Base-by-base conservation (phyloP, 2,113 vertebrate species). In the Onychostruthus taczanowskii region DNA sequence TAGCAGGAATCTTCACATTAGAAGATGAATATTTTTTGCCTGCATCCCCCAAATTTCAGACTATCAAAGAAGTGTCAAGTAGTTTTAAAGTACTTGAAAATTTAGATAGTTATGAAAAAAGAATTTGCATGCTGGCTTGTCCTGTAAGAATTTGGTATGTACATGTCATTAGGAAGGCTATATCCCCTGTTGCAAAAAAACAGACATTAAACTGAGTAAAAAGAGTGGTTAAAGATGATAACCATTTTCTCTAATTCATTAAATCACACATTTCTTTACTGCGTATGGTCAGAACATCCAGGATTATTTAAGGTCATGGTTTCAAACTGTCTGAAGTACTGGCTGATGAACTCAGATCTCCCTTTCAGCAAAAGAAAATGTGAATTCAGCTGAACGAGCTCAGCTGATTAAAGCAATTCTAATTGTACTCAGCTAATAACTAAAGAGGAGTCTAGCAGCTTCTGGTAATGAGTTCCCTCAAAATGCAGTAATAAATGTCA, bases 351-450 rank as follows among this genome's bases (percentile, higher is more conserved):
- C 64, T 95, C 9, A 7, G 30, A 80, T 81, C 53, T 89, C 52
- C 70, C 79, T 79, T 84, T 79, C 47, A 96, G 95, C 76, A 89
- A 94, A 94, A 74, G 69, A 79, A 88, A 96, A 96, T 91, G 58
- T 93, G 79, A 95, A 91, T 86, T 92, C 84, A 87, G 47, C 14
- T 90, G 87, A 95, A 96, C 66, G 96, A 90, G 87, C 84, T 92
- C 70, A 90, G 61, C 80, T 94, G 85, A 97, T 94, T 95, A 93
- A 97, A 85, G 72, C 59, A 92, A 90, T 72, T 90, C 56, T 95
- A 95, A 95, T 74, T 94, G 87, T 94, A 91, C 70, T 37, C 86
- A 94, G 89, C n/a, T 96, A 95, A 95, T 96, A 95, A 91, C 82
- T 90, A 94, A 96, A 96, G 82, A 90, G 69, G 66, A 94, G 86